Evolutionary conservation across 2,113 vertebrate genomes (phyloP).

Genomic region (Cricetomys ansorgei): DNA sequence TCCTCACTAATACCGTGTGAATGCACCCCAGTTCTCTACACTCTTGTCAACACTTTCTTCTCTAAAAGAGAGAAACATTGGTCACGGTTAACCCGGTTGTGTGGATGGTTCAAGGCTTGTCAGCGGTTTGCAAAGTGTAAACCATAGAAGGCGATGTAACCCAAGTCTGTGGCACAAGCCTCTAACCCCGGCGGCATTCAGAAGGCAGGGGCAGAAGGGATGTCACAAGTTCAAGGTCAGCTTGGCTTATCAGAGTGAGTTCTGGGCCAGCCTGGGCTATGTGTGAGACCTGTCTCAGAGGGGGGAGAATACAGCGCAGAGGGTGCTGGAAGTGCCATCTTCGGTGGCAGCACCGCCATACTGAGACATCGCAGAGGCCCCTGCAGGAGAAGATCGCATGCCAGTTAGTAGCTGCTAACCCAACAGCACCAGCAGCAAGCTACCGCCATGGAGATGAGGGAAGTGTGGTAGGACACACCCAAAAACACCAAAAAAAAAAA

Average conservation of each 20-base stretch:
- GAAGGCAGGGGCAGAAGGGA: neutral
- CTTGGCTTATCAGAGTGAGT: neutral
- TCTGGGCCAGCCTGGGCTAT: neutral
- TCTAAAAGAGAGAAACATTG: neutral
- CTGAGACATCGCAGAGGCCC: neutral
- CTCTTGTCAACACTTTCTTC: neutral
- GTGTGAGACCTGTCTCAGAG: neutral
- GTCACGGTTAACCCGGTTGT: neutral
- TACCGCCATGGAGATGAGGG: slow-evolving; percentile 51
- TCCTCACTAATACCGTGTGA: neutral
- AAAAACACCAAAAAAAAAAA: too few relatives aligned
- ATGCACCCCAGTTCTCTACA: neutral
- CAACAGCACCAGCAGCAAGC: neutral
- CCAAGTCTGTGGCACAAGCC: neutral
- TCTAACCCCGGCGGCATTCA: neutral
- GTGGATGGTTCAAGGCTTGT: neutral
- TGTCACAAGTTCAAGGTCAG: neutral
- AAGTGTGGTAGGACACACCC: slow-evolving; percentile 63
- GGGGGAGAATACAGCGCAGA: neutral
- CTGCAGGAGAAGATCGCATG: neutral
- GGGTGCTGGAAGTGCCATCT: neutral
- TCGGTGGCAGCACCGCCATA: neutral
- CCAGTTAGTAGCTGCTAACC: neutral
- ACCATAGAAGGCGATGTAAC: neutral
- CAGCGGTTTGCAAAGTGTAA: neutral